Conservation (phyloP, 2,113 vertebrate genomes). For the Periophthalmus modestus region DNA sequence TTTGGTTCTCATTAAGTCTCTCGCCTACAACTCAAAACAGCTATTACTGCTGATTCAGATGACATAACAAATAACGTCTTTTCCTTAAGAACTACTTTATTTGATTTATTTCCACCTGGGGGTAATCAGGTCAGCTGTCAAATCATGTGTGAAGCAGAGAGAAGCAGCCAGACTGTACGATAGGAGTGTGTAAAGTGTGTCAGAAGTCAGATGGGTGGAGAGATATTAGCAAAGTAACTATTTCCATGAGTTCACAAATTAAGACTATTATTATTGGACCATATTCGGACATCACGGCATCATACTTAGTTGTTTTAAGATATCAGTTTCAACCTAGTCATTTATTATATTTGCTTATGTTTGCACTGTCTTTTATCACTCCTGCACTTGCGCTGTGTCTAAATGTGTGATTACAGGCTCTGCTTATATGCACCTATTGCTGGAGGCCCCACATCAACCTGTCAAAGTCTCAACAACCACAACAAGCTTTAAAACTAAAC, state of each 20-base stretch:
- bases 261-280: constrained; percentile 23
- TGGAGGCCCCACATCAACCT: constrained; percentile 21
- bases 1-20: constrained; percentile 11
- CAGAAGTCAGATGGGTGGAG: not conserved
- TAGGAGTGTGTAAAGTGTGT: constrained; percentile 5
- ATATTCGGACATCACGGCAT: not conserved
- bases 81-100: not conserved
- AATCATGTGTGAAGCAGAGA: constrained; percentile 49
- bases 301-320: not conserved
- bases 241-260: constrained; percentile 16
- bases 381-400: constrained; percentile 4
- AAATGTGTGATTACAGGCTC: constrained; percentile 2
- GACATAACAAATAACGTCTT: not conserved
- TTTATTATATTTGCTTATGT: not conserved
- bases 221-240: constrained; percentile 16
- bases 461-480: constrained; percentile 4
- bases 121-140: constrained; percentile 58
- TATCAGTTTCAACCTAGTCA: not conserved
- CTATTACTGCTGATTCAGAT: not conserved
- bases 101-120: constrained; percentile 31
- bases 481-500: not conserved
- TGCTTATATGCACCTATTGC: constrained; percentile 28
- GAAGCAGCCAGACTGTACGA: constrained; percentile 21
- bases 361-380: not conserved
- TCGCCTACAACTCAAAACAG: constrained; percentile 11